Evolutionary conservation across 2,888 invertebrate species (phyloP).

Genomic region (Sinotaia quadrata): DNA sequence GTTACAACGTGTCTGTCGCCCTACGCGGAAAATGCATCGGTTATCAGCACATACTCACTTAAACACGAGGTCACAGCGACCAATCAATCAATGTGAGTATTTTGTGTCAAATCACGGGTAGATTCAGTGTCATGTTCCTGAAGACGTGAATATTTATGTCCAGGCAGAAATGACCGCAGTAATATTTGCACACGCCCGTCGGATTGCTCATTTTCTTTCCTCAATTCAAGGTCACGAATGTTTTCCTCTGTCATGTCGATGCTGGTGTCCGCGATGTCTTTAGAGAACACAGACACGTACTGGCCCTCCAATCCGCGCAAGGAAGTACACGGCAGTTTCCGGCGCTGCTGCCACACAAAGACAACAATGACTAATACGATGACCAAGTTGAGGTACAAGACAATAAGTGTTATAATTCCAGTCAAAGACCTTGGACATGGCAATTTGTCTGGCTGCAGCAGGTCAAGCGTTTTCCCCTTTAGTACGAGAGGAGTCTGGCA

Average conservation of each 20-base stretch:
- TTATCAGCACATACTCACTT: too few relatives aligned
- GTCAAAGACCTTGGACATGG: not conserved
- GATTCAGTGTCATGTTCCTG: not conserved
- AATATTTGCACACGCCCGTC: conserved; percentile 18
- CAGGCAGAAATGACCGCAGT: not conserved
- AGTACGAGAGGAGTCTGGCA: conserved; percentile 5
- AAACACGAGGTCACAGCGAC: too few relatives aligned
- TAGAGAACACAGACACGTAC: conserved; percentile 19
- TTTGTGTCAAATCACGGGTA: not conserved
- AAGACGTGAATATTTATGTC: conserved; percentile 3
- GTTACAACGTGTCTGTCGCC: too few relatives aligned
- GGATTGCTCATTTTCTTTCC: not conserved
- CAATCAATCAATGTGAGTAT: too few relatives aligned
- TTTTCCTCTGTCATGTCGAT: not conserved
- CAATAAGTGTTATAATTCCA: too few relatives aligned
- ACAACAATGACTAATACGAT: not conserved
- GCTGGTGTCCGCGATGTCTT: not conserved
- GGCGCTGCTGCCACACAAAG: not conserved
- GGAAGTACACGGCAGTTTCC: conserved; percentile 2
- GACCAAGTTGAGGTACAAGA: too few relatives aligned
- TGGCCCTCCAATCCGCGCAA: conserved; percentile 1
- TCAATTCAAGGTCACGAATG: conserved; percentile 9
- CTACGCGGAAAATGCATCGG: too few relatives aligned
- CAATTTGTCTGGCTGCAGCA: not conserved
- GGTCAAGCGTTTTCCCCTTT: not conserved